These are phyloP conservation scores for Dexiosoma caninum DNA, from an alignment of 2,888 invertebrate species.

Conservation along the genomic window DNA sequence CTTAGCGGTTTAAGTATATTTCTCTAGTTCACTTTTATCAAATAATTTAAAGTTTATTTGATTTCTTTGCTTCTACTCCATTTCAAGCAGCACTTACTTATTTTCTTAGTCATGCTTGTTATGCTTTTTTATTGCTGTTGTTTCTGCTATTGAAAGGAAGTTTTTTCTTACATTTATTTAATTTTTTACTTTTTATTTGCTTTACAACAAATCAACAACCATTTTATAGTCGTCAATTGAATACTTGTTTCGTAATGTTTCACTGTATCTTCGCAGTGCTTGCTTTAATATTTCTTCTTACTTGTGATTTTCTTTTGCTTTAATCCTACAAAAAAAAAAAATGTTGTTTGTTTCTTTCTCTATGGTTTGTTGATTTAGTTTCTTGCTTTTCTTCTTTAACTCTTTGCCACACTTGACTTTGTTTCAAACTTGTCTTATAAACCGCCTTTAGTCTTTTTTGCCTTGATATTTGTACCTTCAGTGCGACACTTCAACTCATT, in stretches of 20 bases:
- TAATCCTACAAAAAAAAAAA: too few relatives aligned
- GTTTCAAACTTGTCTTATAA: constrained; percentile 46
- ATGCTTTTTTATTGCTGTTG: constrained; percentile 1
- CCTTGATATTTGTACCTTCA: constrained; percentile 45
- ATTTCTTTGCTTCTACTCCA: constrained; percentile 46
- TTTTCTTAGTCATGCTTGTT: constrained; percentile 53
- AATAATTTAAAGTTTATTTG: constrained; percentile 51
- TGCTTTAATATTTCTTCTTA: constrained; percentile 10
- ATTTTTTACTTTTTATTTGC: constrained; percentile 49
- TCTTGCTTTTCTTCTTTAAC: constrained; percentile 6
- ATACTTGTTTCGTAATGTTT: constrained; percentile 33
- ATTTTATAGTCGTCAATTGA: constrained; percentile 60
- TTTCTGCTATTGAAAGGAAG: neutral
- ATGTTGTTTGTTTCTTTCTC: constrained; percentile 46
- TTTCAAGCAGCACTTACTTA: constrained; percentile 59
- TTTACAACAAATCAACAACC: constrained; percentile 59
- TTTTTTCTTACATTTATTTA: neutral
- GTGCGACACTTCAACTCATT: constrained; percentile 8
- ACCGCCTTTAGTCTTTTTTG: constrained; percentile 55
- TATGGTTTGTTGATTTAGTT: constrained; percentile 40
- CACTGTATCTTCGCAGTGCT: neutral
- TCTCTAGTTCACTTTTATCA: constrained; percentile 33
- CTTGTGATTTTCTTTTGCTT: too few relatives aligned
- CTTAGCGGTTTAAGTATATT: constrained; percentile 22
- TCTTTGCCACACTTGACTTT: constrained; percentile 38